These are phyloP conservation scores for Lydus trimaculatus DNA, from an alignment of 2,888 invertebrate species.

Conservation along the genomic window DNA sequence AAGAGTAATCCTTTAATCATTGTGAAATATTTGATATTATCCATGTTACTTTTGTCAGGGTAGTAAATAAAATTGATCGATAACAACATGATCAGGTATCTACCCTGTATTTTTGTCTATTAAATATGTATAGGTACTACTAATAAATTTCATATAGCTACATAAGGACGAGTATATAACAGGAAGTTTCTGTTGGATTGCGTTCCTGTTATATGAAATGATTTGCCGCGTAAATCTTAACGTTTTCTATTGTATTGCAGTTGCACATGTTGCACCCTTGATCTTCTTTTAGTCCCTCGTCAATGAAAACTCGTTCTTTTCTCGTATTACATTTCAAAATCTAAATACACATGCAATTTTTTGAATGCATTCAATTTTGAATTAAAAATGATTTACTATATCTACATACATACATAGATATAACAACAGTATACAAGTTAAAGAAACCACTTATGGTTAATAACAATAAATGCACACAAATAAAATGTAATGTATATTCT, in stretches of 20 bases:
- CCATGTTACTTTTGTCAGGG: too few relatives aligned
- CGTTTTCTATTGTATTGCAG: slow-evolving; percentile 12
- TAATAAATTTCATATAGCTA: too few relatives aligned
- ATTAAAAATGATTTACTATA: not conserved
- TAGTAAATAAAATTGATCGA: too few relatives aligned
- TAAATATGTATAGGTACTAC: too few relatives aligned
- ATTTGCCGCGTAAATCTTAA: slow-evolving; percentile 7
- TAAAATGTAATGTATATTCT: too few relatives aligned
- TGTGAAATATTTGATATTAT: too few relatives aligned
- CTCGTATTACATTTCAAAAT: slow-evolving; percentile 2
- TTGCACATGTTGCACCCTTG: slow-evolving; percentile 14
- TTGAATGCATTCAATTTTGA: slow-evolving; percentile 3
- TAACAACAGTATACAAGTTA: not conserved
- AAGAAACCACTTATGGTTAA: slow-evolving; percentile 11
- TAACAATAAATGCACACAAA: not conserved
- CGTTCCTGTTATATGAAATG: not conserved
- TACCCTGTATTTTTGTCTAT: too few relatives aligned
- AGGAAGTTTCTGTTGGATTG: not conserved
- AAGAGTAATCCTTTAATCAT: too few relatives aligned
- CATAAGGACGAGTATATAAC: too few relatives aligned
- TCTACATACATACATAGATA: too few relatives aligned
- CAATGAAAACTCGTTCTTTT: slow-evolving; percentile 12
- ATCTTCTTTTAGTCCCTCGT: slow-evolving; percentile 4
- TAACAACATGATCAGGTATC: too few relatives aligned
- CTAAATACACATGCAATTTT: slow-evolving; percentile 10